Conservation (phyloP, 2,888 invertebrate species). For the Caenorhabditis imperialis region DNA sequence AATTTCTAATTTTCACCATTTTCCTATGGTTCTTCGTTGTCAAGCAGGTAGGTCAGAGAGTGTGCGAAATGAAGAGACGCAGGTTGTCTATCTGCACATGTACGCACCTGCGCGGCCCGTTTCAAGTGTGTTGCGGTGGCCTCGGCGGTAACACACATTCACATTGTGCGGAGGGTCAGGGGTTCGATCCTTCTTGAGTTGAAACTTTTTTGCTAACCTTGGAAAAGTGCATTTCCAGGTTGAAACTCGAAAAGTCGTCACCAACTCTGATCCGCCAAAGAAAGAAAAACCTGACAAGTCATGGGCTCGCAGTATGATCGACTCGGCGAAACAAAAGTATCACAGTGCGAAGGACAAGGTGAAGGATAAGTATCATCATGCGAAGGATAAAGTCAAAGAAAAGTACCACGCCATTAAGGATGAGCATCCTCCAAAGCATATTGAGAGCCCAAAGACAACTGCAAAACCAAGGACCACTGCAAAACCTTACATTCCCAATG, state of each 20-base stretch:
- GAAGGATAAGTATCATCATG: neutral
- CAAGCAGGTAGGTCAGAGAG: too few species aligned
- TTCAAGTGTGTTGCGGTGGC: too few species aligned
- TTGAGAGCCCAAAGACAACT: neutral
- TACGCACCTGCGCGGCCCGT: too few species aligned
- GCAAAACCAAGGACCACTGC: neutral
- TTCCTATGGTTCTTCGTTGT: too few species aligned
- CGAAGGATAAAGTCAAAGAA: neutral
- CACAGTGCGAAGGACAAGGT: constrained; percentile 16
- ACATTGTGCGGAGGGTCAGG: neutral
- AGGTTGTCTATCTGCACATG: too few species aligned
- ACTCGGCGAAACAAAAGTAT: constrained; percentile 32
- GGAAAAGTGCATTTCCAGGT: constrained; percentile 9
- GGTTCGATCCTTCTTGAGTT: neutral
- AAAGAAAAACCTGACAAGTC: constrained; percentile 28
- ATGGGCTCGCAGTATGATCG: constrained; percentile 30
- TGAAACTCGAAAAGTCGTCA: constrained; percentile 22
- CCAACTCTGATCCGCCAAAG: constrained; percentile 3
- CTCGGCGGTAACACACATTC: too few species aligned
- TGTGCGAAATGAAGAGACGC: too few species aligned
- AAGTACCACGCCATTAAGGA: neutral
- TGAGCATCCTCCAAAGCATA: neutral
- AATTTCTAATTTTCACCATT: too few species aligned
- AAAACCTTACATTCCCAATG: neutral
- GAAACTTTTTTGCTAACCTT: too few species aligned